Base-by-base conservation (phyloP, 1,140 invertebrate species). In the Sycophila sp. region DNA sequence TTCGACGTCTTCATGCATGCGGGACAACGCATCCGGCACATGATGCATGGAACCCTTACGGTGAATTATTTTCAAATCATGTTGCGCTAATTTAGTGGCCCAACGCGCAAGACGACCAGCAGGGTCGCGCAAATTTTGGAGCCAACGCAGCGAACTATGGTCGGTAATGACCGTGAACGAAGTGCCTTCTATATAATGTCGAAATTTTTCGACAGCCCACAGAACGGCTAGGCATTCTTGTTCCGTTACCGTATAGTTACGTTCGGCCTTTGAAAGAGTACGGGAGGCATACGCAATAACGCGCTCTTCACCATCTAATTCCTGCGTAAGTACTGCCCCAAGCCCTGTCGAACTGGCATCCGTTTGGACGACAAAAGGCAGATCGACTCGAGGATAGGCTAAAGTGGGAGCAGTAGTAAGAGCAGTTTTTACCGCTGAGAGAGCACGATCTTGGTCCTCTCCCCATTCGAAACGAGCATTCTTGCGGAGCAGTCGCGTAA, bases 71-170 rank as follows among this genome's bases (percentile, higher is more conserved):
- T 32, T 30, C 4, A 45, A 69, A 15, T 69, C 19, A n/a, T 38
- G 60, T 17, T 36, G 22, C 7, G 30, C 17, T 11, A 69, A 13
- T 17, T 60, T 30, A 2, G 78, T 51, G 8, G 74, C 66, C 76
- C 74, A 81, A 42, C 76, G 13, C 2, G 77, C 76, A 1, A 79
- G 24, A 24, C 74, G 51, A 17, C 78, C 26, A 11, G 59, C 32
- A 17, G 59, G 59, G 19, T 63, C 47, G 1, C 26, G 13, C 4
- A 45, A 10, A 2, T 5, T 49, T 2, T 10, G 5, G 2, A 38
- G 17, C 17, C 19, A 59, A 4, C 15, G 15, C 4, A 38, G 19
- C 13, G 10, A 6, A 17, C 6, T 26, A 26, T 62, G 38, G n/a
- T 30, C 38, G 22, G 40, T 47, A 1, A 47, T 62, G 2, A 62